Conservation (phyloP, 2,888 invertebrate genomes). For the Phytoseiulus persimilis region DNA sequence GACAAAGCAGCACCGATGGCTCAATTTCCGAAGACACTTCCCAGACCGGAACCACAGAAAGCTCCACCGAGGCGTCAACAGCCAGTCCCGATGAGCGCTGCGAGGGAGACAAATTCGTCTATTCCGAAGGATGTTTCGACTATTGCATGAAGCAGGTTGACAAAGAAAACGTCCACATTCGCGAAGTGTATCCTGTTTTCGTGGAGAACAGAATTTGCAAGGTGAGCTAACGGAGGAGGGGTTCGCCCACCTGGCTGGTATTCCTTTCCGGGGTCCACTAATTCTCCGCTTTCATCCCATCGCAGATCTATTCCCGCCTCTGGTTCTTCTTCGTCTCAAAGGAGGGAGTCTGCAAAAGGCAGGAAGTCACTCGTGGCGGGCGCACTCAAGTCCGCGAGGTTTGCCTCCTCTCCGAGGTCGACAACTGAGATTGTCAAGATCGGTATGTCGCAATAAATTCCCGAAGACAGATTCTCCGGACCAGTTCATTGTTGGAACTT, state of each 20-base stretch:
- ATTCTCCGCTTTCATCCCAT: no score
- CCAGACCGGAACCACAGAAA: no score
- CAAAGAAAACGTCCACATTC: neutral
- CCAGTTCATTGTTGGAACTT: no score
- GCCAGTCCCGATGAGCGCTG: neutral
- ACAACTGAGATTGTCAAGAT: neutral
- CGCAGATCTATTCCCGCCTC: neutral
- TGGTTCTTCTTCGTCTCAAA: neutral
- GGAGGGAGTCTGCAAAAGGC: neutral
- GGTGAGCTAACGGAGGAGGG: neutral
- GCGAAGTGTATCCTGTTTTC: neutral
- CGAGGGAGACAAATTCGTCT: neutral
- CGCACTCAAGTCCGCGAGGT: neutral
- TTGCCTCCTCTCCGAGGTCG: neutral
- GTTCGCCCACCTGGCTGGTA: no score
- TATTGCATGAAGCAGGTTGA: neutral
- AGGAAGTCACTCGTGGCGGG: neutral
- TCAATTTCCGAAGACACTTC: no score
- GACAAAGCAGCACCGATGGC: no score
- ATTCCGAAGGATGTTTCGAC: neutral
- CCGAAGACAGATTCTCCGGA: neutral
- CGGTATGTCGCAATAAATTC: neutral
- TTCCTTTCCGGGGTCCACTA: no score
- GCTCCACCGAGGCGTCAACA: neutral
- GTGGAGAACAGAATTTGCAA: neutral